phyloP scores from a whole-genome alignment of 2,797 vertebrate species.

The Limnodromus scolopaceus region DNA sequence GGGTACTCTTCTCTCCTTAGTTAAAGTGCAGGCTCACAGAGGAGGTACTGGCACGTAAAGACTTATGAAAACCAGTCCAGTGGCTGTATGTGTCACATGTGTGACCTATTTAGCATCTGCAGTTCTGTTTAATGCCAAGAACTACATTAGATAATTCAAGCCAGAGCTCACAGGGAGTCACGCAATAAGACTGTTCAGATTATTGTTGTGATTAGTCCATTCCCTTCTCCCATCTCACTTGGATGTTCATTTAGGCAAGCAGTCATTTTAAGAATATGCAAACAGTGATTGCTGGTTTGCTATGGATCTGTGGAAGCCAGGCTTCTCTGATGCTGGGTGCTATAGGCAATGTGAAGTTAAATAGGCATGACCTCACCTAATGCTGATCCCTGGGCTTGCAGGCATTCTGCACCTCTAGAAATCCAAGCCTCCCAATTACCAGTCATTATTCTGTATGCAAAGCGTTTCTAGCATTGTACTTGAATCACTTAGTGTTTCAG shows the following conservation, averaged over 20 bases:
- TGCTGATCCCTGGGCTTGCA: fast-evolving
- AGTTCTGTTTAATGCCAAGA: slow-evolving; percentile 59
- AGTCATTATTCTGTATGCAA: not conserved
- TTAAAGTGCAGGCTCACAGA: slow-evolving; percentile 21
- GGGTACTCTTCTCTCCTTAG: slow-evolving; percentile 20
- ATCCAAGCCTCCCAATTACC: not conserved
- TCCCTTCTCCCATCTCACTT: slow-evolving; percentile 32
- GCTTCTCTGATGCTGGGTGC: slow-evolving; percentile 9
- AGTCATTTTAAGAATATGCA: slow-evolving; percentile 58
- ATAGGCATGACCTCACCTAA: not conserved
- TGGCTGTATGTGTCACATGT: not conserved
- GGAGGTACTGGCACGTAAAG: not conserved
- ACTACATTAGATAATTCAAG: slow-evolving; percentile 54
- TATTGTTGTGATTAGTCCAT: slow-evolving; percentile 43
- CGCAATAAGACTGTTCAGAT: slow-evolving; percentile 35
- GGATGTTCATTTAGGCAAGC: slow-evolving; percentile 65
- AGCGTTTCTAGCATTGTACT: not conserved
- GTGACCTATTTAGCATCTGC: slow-evolving; percentile 57
- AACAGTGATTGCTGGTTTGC: slow-evolving; percentile 32
- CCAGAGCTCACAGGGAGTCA: slow-evolving; percentile 53
- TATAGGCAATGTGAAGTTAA: not conserved
- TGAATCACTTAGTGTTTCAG: not conserved
- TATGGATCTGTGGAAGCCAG: slow-evolving; percentile 2
- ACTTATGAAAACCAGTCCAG: slow-evolving; percentile 1
- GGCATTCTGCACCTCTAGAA: not conserved